Base-by-base conservation (phyloP, 2,113 vertebrate species). In the Indri indri region DNA sequence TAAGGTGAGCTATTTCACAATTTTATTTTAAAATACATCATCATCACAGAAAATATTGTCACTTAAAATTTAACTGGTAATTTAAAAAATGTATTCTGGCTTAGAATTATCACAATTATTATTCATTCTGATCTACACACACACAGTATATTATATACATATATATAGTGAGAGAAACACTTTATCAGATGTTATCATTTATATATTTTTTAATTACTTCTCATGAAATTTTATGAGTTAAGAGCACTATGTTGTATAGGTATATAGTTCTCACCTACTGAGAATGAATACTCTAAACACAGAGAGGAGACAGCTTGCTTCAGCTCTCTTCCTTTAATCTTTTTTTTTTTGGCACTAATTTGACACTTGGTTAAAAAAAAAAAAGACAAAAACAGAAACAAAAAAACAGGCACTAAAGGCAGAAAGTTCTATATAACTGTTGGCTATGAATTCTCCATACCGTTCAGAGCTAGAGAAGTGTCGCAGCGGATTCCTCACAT, bases 1-100 rank as follows among this genome's bases (percentile, higher is more conserved):
- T 94, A 97, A 91, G 34, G 22, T 63, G 82, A 95, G 32, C 47
- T 92, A 93, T n/a, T 93, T 90, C n/a, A 84, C 37, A 66, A 74
- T 76, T 92, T 68, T 83, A 54, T 83, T 87, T 95, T 88, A 80
- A 97, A 92, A 85, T 30, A 80, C 12, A 88, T 77, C 54, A 91
- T 57, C 5, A 16, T 90, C 85, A 88, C 1, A 63, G 52, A 92
- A 94, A 90, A 84, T 5, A 94, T 1, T 66, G 2, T 91, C 61
- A 89, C 8, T 95, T 90, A 96, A 90, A 96, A 92, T 92, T 90
- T 77, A 77, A 77, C 30, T 59, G 40, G 54, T 34, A 47, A 88
- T 71, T 79, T 88, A 91, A 83, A 96, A 94, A 94, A 70, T 37
- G 5, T 80, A 86, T 89, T 90, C 80, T 87, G 50, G 74, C 45